A percentile compares a stretch with the other conserved stretches of the same genome.
Evolutionary conservation across 2,888 invertebrate genomes (phyloP).

Genomic region (Drosophila mimica): DNA sequence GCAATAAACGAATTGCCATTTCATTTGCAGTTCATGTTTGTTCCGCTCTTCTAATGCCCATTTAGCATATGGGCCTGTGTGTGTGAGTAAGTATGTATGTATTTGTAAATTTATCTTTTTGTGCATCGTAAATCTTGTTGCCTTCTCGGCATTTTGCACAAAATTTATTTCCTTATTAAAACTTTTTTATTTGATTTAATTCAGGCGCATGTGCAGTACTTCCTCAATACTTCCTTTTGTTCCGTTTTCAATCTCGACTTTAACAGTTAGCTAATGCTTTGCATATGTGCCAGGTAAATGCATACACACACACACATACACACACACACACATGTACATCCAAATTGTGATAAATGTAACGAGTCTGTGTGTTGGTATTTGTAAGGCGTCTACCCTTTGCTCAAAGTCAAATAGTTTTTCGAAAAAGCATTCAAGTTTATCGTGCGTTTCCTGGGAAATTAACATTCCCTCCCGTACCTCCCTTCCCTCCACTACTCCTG

Average conservation of each 20-base stretch:
- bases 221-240: not conserved
- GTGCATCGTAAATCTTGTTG: conserved; percentile 79
- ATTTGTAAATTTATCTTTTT: conserved; percentile 73
- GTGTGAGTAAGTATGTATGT: conserved; percentile 24
- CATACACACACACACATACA: conserved; percentile 8
- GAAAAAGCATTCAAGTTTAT: conserved; percentile 79
- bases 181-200: conserved; percentile 80
- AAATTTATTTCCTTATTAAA: conserved; percentile 81
- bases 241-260: conserved; percentile 25
- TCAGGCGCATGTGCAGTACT: conserved; percentile 59
- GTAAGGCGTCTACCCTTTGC: conserved; percentile 54
- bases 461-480: conserved; percentile 64
- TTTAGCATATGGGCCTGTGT: conserved; percentile 52
- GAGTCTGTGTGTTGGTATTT: conserved; percentile 49
- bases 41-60: conserved; percentile 56
- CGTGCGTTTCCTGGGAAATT: conserved; percentile 82
- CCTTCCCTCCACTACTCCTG: not conserved
- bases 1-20: conserved; percentile 78
- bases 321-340: conserved; percentile 12
- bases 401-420: conserved; percentile 77
- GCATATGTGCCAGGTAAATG: conserved; percentile 51
- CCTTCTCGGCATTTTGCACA: conserved; percentile 74
- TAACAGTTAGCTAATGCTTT: conserved; percentile 27
- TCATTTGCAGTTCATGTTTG: conserved; percentile 67
- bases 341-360: conserved; percentile 70